Percentiles rank a stretch among this genome's conserved stretches.
These are phyloP conservation scores for Coelopa pilipes DNA, from an alignment of 2,888 invertebrate genomes.

Conservation along the genomic window DNA sequence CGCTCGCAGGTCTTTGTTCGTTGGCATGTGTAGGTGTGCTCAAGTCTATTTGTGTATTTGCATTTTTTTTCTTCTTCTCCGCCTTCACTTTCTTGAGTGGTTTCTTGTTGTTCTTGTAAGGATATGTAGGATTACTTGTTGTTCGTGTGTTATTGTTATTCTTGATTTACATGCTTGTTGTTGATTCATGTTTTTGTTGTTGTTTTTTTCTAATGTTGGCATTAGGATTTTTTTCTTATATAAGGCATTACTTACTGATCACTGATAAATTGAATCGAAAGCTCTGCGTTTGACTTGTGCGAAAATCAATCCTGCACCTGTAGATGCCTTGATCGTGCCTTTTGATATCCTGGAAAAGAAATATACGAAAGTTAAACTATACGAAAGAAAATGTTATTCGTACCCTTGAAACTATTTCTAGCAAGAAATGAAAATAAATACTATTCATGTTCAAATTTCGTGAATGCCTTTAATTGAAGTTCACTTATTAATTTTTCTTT, in stretches of 20 bases:
- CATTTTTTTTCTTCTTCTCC: too few species aligned
- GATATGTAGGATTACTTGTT: too few species aligned
- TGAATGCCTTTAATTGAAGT: too few species aligned
- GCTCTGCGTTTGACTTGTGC: constrained; percentile 89
- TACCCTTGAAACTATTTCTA: too few species aligned
- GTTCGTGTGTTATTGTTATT: neutral
- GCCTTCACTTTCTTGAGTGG: too few species aligned
- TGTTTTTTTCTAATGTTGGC: neutral
- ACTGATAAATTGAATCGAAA: constrained; percentile 90
- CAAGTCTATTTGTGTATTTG: neutral
- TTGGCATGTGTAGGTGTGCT: neutral
- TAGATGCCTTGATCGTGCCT: constrained; percentile 90
- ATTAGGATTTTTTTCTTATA: neutral
- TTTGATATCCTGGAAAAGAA: constrained; percentile 75
- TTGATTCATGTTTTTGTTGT: neutral
- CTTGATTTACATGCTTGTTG: neutral
- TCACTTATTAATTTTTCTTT: too few species aligned
- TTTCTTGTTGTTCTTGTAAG: too few species aligned
- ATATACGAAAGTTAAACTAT: too few species aligned
- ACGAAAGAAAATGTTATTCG: too few species aligned
- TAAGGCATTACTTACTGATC: constrained; percentile 77
- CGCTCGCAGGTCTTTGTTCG: neutral
- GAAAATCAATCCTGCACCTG: constrained; percentile 89
- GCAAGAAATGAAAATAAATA: too few species aligned
- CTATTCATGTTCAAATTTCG: too few species aligned